Evolutionary conservation across 2,888 invertebrate genomes (phyloP), one percentile per base, ranked within the genome.

Genomic region (Aromia moschata): DNA sequence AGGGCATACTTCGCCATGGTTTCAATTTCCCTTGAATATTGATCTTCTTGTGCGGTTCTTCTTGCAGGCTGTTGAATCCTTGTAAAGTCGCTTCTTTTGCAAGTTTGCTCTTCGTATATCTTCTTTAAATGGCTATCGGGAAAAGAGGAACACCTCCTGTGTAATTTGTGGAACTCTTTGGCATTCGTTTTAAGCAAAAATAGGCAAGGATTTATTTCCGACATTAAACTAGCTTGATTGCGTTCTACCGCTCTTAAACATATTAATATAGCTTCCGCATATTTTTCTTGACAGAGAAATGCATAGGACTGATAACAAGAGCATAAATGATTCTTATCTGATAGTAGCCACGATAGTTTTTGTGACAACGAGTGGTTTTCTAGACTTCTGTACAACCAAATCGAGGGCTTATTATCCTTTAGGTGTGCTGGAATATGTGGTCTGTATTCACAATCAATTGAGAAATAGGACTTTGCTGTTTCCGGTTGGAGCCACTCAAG

Each of bases 161-260:
- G 84, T 54, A 81, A 77, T 68, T 82, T 83, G 52, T 81, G 80
- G 55, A 79, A 80, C 49, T 74, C 73, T 60, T 73, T 72, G 20
- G 74, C 68, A 56, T 67, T 74, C 1, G 69, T 70, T 64, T 77
- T 75, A 44, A 64, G 62, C 36, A 74, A 65, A 72, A 81, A 81
- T 36, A 88, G 80, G 61, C 82, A 79, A 1, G 85, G 83, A 74
- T 87, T 84, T 51, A 89, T 85, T 77, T 88, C 88, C 7, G 85
- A 84, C 30, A 89, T 79, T 41, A 88, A 74, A 56, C 84, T 83
- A 16, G 84, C 83, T 70, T 87, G 86, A 74, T 86, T 86, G 46
- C 85, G 80, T 77, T 89, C 88, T 0, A 89, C 83, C 15, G 89
- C 87, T 67, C 84, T 83, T 38, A 89, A 78, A 70, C 88, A 88